These are phyloP conservation scores for Oreohelix idahoensis DNA, from an alignment of 1,140 invertebrate genomes.

Conservation along the genomic window DNA sequence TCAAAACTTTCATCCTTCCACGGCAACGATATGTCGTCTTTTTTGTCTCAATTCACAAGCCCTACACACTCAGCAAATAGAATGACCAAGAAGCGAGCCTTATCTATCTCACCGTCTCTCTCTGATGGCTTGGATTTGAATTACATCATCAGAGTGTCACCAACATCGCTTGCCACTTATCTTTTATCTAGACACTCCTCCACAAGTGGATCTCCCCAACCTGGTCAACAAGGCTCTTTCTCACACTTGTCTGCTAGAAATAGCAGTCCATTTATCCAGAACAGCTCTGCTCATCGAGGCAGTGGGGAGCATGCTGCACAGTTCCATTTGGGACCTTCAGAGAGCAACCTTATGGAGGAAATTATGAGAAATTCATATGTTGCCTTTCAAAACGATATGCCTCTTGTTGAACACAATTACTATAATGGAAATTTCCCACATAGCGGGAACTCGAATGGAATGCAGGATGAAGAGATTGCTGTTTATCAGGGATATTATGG, in stretches of 20 bases:
- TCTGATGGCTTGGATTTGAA: constrained; percentile 88
- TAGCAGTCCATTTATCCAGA: constrained; percentile 54
- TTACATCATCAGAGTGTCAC: constrained; percentile 90
- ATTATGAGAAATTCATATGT: constrained; percentile 66
- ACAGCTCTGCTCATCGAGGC: constrained; percentile 52
- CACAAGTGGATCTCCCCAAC: constrained; percentile 59
- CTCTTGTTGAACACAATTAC: constrained; percentile 59
- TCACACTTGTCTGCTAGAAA: constrained; percentile 91
- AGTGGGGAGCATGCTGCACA: constrained; percentile 52
- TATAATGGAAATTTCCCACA: not conserved
- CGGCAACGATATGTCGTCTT: constrained; percentile 58
- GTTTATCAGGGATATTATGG: not conserved
- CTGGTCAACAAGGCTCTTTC: constrained; percentile 80
- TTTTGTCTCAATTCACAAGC: constrained; percentile 61
- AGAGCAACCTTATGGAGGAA: constrained; percentile 58
- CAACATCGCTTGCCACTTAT: constrained; percentile 92
- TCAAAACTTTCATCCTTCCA: constrained; percentile 65
- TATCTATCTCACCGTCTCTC: constrained; percentile 94
- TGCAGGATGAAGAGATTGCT: not conserved
- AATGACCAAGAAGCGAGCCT: constrained; percentile 81
- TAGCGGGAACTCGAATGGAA: not conserved
- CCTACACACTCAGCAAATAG: constrained; percentile 67
- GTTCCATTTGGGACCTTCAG: constrained; percentile 56
- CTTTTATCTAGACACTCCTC: constrained; percentile 83
- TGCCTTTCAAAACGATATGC: constrained; percentile 62